Evolutionary conservation across 2,888 invertebrate species (phyloP), one percentile per base, ranked within the genome.

Genomic region (Hedya salicella): DNA sequence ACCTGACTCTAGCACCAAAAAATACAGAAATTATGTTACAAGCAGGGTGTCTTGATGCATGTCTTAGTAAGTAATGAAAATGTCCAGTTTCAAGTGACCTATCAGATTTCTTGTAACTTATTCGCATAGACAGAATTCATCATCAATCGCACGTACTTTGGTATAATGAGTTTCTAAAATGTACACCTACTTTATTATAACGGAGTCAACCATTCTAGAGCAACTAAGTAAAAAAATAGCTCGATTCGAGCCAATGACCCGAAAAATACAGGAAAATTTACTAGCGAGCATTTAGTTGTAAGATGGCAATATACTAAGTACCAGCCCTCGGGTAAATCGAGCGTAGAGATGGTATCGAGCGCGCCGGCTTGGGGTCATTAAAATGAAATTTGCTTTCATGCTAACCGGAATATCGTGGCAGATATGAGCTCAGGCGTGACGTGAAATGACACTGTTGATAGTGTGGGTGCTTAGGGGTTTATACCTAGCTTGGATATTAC

Each of bases 331-430:
- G 76, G 79, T 81, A 82, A 87, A 86, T 86, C 81, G 84, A 82
- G 78, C 79, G 70, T 63, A 63, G 73, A 80, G 88, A 88, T 87
- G 73, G 71, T 81, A 88, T 87, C 86, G 69, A 71, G 75, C 77
- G 52, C 71, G 71, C 68, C 69, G 75, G 75, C 75, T 73, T 72
- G 68, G 73, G 84, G 87, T 87, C 89, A 88, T 89, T 88, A 89
- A 89, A 90, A 88, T 89, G 85, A 89, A 88, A 90, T 90, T 89
- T 89, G 86, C 87, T 83, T 83, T 81, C 82, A 83, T 75, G 79
- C 79, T 75, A 69, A 70, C 75, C 73, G 70, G 67, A 67, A 67
- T 73, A 72, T 67, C 72, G 71, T 66, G 70, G 74, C 71, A 73
- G 71, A 66, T 66, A 70, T 49, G 60, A 69, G 70, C 46, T 71